Evolutionary conservation across 2,888 invertebrate species (phyloP), one percentile per base, ranked within the genome.

Genomic region (Standfussiana lucernea): DNA sequence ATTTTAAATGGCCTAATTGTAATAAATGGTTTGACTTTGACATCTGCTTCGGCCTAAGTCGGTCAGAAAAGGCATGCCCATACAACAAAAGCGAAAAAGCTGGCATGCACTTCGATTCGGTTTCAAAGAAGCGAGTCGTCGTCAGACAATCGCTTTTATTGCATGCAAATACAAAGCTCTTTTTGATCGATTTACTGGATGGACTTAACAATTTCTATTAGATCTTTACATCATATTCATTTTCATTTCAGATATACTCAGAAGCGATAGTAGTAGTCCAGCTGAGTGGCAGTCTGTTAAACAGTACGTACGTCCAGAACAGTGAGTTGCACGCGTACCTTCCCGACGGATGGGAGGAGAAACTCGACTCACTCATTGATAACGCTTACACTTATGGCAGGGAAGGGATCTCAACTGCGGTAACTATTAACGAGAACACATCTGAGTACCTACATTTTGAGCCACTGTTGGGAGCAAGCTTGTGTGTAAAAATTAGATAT

Each of bases 371-470:
- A 32, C 98, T 99, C 84, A 97, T 99, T 21, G 99, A 99, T 89
- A 99, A 99, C 94, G 99, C 99, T 0, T 99, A 99, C 93, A 97
- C 98, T 42, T 99, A 99, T 93, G 99, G 99, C 2, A 97, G 99
- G 85, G 98, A 99, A 92, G 99, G 98, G 90, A 98, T 99, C 89
- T 98, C 98, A 35, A 98, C 98, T 87, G 98, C 98, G 92, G 98
- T 99, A 92, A 96, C 96, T 93, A 72, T 32, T 45, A 35, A 59
- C 13, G 5, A 35, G 10, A 7, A 28, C 15, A 35, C n/a, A 15
- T 11, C 10, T 42, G 11, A 56, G 35, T 24, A 1, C n/a, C n/a
- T n/a, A n/a, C n/a, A 74, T 28, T n/a, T 4, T 8, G n/a, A 35
- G 24, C 15, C 32, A 56, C 10, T 45, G 2, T 32, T 37, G 37